Conservation (phyloP, 2,888 invertebrate species). For the Mythimna ferrago region DNA sequence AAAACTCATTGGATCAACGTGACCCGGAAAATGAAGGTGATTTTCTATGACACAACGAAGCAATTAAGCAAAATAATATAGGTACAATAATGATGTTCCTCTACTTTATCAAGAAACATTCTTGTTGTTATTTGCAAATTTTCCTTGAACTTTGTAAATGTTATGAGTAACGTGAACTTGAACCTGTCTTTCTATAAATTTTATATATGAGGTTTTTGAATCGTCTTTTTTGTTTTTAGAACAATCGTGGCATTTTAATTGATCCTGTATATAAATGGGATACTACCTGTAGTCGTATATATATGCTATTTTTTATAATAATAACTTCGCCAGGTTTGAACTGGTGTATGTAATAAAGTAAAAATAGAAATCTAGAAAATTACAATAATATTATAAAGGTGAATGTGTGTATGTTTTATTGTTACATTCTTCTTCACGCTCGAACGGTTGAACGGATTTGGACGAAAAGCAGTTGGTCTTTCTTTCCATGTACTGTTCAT, state of each 20-base stretch:
- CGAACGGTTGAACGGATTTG: no score
- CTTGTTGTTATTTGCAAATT: slow-evolving; percentile 23
- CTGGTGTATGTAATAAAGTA: no score
- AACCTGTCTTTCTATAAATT: slow-evolving; percentile 2
- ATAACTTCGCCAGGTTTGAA: no score
- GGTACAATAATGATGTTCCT: slow-evolving; percentile 15
- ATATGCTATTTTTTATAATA: no score
- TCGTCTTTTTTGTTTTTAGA: neutral
- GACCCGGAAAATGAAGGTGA: slow-evolving; percentile 41
- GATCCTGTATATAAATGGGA: no score
- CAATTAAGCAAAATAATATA: slow-evolving; percentile 1
- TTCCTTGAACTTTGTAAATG: slow-evolving; percentile 38
- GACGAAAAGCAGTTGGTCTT: no score
- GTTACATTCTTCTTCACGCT: no score
- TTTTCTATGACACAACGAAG: slow-evolving; percentile 31
- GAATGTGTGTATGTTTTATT: no score
- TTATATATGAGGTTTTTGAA: neutral
- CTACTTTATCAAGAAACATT: slow-evolving; percentile 16
- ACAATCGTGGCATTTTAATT: neutral
- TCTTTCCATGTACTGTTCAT: no score
- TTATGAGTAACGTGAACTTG: slow-evolving; percentile 8
- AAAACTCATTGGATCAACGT: neutral
- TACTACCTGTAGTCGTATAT: no score
- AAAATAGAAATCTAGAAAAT: no score
- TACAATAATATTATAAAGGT: no score